Percentiles rank a stretch among this genome's conserved stretches.
These are phyloP conservation scores for Sminthurinus signatus DNA, from an alignment of 1,140 invertebrate genomes.

Conservation along the genomic window DNA sequence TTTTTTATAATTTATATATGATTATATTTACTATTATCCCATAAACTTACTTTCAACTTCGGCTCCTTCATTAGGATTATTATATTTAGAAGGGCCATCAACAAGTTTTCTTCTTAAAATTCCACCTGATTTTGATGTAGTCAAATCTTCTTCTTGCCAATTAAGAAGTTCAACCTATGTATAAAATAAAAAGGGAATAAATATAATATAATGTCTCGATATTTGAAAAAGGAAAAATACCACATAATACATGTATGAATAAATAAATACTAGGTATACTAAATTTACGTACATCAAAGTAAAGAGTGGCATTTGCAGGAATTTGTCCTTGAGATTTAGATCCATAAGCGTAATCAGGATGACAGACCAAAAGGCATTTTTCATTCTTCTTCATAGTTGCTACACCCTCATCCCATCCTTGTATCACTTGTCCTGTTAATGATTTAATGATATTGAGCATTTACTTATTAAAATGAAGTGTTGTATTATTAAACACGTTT, in stretches of 20 bases:
- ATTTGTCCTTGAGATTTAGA: conserved; percentile 74
- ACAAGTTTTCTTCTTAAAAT: conserved; percentile 66
- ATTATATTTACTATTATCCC: not conserved
- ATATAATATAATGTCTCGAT: not conserved
- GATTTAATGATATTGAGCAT: not conserved
- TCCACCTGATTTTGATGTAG: conserved; percentile 70
- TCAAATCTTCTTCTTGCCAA: conserved; percentile 82
- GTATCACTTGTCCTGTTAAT: conserved; percentile 67
- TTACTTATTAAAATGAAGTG: not conserved
- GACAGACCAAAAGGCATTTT: conserved; percentile 72
- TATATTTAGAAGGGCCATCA: conserved; percentile 56
- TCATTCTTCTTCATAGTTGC: conserved; percentile 92
- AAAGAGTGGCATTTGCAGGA: conserved; percentile 78
- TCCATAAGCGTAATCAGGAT: conserved; percentile 88
- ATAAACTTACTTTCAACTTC: conserved; percentile 60
- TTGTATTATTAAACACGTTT: not conserved
- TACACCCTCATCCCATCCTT: conserved; percentile 92
- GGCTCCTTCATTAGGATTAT: conserved; percentile 69
- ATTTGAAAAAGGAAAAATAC: not conserved
- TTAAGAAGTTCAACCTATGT: conserved; percentile 72
- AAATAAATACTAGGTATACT: conserved; percentile 8
- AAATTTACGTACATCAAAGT: conserved; percentile 81
- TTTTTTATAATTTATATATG: not conserved
- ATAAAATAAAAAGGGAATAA: too few species aligned
- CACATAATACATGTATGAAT: not conserved